phyloP scores from a whole-genome alignment of 1,140 invertebrate species.

The Diploscapter pachys region DNA sequence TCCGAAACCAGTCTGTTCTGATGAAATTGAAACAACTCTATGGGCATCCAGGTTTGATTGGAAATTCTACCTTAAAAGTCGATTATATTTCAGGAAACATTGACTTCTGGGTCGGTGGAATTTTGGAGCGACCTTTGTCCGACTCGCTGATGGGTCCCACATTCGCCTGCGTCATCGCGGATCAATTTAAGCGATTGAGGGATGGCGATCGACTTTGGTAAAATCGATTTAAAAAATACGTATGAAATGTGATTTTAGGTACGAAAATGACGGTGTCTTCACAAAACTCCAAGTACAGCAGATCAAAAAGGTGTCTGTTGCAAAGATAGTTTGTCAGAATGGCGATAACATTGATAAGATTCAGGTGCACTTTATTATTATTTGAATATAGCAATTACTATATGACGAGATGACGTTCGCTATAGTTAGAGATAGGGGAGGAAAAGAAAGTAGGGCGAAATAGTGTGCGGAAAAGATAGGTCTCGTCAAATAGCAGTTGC shows the following conservation, averaged over 20 bases:
- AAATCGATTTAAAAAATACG: neutral
- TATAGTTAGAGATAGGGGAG: too few species aligned
- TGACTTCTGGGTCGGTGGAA: slow-evolving; percentile 91
- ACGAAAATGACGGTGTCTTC: slow-evolving; percentile 83
- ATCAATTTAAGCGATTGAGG: slow-evolving; percentile 82
- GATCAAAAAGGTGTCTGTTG: slow-evolving; percentile 70
- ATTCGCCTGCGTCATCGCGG: slow-evolving; percentile 82
- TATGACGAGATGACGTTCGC: too few species aligned
- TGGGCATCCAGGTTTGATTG: slow-evolving; percentile 73
- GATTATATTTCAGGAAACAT: slow-evolving; percentile 70
- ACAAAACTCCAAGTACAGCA: slow-evolving; percentile 71
- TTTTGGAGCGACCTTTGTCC: slow-evolving; percentile 78
- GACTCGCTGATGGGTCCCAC: slow-evolving; percentile 85
- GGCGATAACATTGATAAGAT: slow-evolving; percentile 68
- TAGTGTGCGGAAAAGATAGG: too few species aligned
- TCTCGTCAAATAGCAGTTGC: too few species aligned
- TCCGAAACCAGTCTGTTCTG: slow-evolving; percentile 70
- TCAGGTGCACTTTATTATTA: slow-evolving; percentile 58
- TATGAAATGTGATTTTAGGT: slow-evolving; percentile 70
- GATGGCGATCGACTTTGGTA: slow-evolving; percentile 77
- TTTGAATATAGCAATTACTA: too few species aligned
- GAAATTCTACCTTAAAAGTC: too few species aligned
- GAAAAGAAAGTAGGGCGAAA: too few species aligned
- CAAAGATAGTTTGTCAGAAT: slow-evolving; percentile 76
- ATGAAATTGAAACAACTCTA: slow-evolving; percentile 80